A percentile compares a stretch with the other conserved stretches of the same genome.
Evolutionary conservation across 2,888 invertebrate species (phyloP).

Genomic region (Drosophila acutilabella): DNA sequence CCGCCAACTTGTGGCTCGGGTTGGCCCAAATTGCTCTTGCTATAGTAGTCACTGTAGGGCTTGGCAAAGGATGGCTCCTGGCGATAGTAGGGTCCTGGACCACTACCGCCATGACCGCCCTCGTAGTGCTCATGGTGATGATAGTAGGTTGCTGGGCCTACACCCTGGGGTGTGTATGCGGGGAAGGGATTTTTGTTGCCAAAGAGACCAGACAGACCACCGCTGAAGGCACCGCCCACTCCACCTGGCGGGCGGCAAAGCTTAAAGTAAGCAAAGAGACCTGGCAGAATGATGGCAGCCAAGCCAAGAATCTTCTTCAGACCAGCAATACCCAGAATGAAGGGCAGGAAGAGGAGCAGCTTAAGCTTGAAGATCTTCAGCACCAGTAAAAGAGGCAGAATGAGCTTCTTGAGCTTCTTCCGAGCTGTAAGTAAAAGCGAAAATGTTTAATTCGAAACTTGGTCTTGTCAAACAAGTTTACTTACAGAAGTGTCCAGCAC

Average conservation of each 20-base stretch:
- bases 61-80: slow-evolving; percentile 82
- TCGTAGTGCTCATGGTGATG: slow-evolving; percentile 85
- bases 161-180: slow-evolving; percentile 91
- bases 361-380: slow-evolving; percentile 94
- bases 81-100: slow-evolving; percentile 76
- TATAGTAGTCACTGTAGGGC: slow-evolving; percentile 85
- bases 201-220: slow-evolving; percentile 81
- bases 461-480: slow-evolving; percentile 57
- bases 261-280: slow-evolving; percentile 93
- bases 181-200: slow-evolving; percentile 84
- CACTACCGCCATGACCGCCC: slow-evolving; percentile 58
- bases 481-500: slow-evolving; percentile 91
- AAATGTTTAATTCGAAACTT: slow-evolving; percentile 6
- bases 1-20: slow-evolving; percentile 49
- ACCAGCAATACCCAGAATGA: slow-evolving; percentile 93
- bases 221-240: slow-evolving; percentile 84
- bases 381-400: slow-evolving; percentile 92
- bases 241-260: slow-evolving; percentile 91
- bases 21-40: slow-evolving; percentile 83
- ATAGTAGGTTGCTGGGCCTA: slow-evolving; percentile 88
- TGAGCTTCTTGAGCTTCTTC: slow-evolving; percentile 92
- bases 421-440: slow-evolving; percentile 87
- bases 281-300: slow-evolving; percentile 91
- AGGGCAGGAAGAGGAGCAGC: slow-evolving; percentile 91
- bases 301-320: slow-evolving; percentile 94